A percentile compares a stretch with the other conserved stretches of the same genome.
Conservation (phyloP, 2,797 vertebrate genomes). For the Scyliorhinus canicula region DNA sequence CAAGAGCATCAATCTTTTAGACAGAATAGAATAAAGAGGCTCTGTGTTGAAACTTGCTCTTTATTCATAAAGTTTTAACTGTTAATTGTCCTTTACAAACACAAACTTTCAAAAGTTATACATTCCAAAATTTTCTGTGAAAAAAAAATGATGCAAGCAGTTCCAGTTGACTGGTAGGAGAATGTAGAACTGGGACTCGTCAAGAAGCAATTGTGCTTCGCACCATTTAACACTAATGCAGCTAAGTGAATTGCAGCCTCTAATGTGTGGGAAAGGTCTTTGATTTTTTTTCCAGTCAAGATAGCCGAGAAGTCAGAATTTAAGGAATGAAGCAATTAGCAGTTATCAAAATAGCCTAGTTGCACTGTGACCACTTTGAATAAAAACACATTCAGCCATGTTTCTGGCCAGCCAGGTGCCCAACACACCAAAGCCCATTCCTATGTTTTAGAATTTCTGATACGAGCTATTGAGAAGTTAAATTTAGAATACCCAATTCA, state of each 20-base stretch:
- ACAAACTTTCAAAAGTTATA: background rate
- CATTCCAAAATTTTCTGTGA: background rate
- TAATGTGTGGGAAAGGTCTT: background rate
- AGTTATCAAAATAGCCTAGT: background rate
- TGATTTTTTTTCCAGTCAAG: background rate
- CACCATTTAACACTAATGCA: background rate
- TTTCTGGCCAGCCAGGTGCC: background rate
- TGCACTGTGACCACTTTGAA: background rate
- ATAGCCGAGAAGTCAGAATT: background rate
- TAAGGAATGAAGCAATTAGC: background rate
- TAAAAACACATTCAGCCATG: background rate
- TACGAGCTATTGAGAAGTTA: background rate
- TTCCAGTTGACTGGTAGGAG: background rate
- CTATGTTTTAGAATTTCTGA: background rate
- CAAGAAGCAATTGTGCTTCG: background rate
- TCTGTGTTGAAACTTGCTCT: background rate
- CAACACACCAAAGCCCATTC: background rate
- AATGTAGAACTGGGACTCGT: background rate
- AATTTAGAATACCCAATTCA: too few relatives aligned
- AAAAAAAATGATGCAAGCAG: background rate
- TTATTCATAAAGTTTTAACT: background rate
- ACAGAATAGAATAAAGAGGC: background rate
- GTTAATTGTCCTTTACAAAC: background rate
- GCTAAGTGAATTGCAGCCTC: background rate
- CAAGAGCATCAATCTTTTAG: background rate